Evolutionary conservation across 2,113 vertebrate genomes (phyloP).

Genomic region (Onychostoma macrolepis): DNA sequence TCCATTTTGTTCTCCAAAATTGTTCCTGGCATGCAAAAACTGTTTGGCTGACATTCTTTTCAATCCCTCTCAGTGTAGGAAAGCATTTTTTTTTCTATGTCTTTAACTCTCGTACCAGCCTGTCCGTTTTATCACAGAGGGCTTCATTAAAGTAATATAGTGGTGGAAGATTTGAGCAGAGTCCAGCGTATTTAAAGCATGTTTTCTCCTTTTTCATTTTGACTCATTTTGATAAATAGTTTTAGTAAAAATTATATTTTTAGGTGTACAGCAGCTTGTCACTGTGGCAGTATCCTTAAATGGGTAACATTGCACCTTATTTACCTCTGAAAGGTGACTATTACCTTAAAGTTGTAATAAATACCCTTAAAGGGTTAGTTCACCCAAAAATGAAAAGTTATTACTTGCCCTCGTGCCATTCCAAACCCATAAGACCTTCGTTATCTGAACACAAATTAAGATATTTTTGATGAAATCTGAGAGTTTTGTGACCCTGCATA

Average conservation of each 20-base stretch:
- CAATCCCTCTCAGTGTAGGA: slow-evolving; percentile 29
- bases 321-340: neutral
- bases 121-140: slow-evolving; percentile 36
- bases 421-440: too few relatives aligned
- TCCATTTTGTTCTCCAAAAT: slow-evolving; percentile 31
- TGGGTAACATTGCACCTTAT: neutral
- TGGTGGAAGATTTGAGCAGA: neutral
- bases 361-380: too few relatives aligned
- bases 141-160: slow-evolving; percentile 46
- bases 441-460: too few relatives aligned
- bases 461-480: too few relatives aligned
- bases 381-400: too few relatives aligned
- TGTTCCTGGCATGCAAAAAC: slow-evolving; percentile 29
- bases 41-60: slow-evolving; percentile 33
- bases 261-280: neutral
- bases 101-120: slow-evolving; percentile 20
- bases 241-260: too few relatives aligned
- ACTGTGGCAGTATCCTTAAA: neutral
- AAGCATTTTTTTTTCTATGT: neutral
- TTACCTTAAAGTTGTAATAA: neutral
- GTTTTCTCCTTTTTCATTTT: neutral
- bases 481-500: too few relatives aligned
- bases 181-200: neutral
- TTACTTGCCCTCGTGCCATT: too few relatives aligned
- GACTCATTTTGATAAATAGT: neutral